Conservation (phyloP, 2,797 vertebrate genomes). For the Hapalemur alaotrensis region DNA sequence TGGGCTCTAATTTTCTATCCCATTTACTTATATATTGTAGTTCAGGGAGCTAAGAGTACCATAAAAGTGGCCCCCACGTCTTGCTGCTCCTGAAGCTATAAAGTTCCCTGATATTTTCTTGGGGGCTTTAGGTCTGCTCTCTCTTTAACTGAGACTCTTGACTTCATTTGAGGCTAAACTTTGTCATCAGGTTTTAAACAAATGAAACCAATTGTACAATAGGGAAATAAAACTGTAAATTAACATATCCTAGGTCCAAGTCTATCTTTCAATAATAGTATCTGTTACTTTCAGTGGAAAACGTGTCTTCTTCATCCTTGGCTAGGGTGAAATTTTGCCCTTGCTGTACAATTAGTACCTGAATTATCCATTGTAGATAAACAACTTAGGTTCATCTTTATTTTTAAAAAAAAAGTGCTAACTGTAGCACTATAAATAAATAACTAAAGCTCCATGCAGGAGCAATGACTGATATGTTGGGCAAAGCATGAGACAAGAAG, state of each 20-base stretch:
- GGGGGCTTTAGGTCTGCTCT: not conserved
- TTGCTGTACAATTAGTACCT: not conserved
- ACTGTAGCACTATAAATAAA: not conserved
- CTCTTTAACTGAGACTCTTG: not conserved
- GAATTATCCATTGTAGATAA: not conserved
- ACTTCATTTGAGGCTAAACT: not conserved
- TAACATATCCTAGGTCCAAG: not conserved
- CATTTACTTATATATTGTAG: not conserved
- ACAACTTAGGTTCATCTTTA: not conserved
- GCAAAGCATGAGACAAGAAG: not conserved
- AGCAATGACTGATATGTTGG: not conserved
- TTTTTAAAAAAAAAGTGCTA: not conserved
- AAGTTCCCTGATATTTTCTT: not conserved
- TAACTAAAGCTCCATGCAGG: not conserved
- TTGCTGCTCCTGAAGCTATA: not conserved
- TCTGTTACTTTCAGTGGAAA: not conserved
- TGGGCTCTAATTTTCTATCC: not conserved
- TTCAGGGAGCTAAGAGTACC: not conserved
- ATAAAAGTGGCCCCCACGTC: not conserved
- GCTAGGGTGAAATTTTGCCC: not conserved
- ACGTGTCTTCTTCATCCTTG: not conserved
- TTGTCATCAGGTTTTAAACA: conserved; percentile 4
- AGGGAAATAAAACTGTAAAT: not conserved
- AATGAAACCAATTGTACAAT: not conserved
- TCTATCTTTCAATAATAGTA: not conserved